A percentile compares a stretch with the other conserved stretches of the same genome.
Conservation (phyloP, 1,140 invertebrate genomes). For the Tetragnatha versicolor region DNA sequence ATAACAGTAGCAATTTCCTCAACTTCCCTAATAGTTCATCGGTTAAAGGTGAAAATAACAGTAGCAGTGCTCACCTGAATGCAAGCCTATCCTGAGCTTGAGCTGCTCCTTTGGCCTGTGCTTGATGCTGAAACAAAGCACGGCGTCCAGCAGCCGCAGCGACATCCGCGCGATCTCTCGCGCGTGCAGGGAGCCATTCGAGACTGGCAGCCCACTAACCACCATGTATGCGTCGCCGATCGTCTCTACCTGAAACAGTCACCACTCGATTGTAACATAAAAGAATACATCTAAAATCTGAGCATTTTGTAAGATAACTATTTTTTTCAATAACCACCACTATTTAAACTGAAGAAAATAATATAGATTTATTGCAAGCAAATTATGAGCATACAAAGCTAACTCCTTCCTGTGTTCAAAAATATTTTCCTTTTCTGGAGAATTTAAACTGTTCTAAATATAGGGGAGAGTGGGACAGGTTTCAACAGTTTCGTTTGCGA, state of each 20-base stretch:
- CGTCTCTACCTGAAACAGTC: slow-evolving; percentile 92
- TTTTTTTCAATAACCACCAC: no score
- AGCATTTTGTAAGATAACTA: no score
- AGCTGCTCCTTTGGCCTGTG: slow-evolving; percentile 92
- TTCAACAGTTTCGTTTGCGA: no score
- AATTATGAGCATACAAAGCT: no score
- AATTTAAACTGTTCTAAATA: no score
- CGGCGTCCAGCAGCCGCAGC: slow-evolving; percentile 86
- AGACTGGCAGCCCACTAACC: slow-evolving; percentile 85
- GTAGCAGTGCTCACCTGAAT: slow-evolving; percentile 79
- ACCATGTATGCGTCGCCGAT: slow-evolving; percentile 97
- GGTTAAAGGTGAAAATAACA: not conserved
- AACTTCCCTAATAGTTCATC: no score
- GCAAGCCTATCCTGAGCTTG: slow-evolving; percentile 92
- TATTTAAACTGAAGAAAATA: slow-evolving; percentile 64
- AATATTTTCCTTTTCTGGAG: no score
- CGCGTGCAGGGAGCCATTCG: slow-evolving; percentile 87
- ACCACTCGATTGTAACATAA: no score
- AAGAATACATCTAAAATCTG: no score
- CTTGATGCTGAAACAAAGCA: slow-evolving; percentile 87
- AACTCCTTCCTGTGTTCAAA: no score
- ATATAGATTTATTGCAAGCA: not conserved
- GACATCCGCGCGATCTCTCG: slow-evolving; percentile 97
- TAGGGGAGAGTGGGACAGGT: no score
- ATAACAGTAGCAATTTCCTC: no score